These are phyloP conservation scores for Chaetophractus vellerosus DNA, from an alignment of 2,797 vertebrate genomes.

Conservation along the genomic window DNA sequence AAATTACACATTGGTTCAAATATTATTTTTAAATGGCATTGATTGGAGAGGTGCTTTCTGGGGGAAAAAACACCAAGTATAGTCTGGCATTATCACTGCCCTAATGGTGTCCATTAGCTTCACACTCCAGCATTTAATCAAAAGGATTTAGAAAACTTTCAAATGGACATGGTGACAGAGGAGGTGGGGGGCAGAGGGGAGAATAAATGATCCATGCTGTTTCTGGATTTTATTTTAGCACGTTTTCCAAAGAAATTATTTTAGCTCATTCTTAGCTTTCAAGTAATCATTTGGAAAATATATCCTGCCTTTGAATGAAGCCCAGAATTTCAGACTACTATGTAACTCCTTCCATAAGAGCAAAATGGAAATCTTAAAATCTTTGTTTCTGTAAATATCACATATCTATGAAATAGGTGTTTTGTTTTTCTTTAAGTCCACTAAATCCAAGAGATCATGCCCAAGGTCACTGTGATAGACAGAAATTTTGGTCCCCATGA, in stretches of 20 bases:
- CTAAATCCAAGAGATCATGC: neutral
- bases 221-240: constrained; percentile 72
- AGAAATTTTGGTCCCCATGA: neutral
- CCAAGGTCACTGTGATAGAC: neutral
- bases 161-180: constrained; percentile 48
- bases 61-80: neutral
- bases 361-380: constrained; percentile 38
- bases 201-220: constrained; percentile 55
- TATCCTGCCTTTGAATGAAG: constrained; percentile 4
- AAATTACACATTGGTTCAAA: constrained; percentile 82
- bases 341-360: constrained; percentile 6
- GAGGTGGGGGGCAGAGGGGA: constrained; percentile 40
- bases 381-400: constrained; percentile 1
- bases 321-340: constrained; percentile 60
- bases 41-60: constrained; percentile 50
- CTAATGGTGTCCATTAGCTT: constrained; percentile 71
- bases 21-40: constrained; percentile 74
- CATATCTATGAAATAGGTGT: neutral
- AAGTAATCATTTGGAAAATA: constrained; percentile 71
- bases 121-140: constrained; percentile 52
- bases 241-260: constrained; percentile 72
- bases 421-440: neutral
- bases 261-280: constrained; percentile 74
- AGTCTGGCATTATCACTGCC: constrained; percentile 56
- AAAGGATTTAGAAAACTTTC: constrained; percentile 70